Base-by-base conservation (phyloP, 2,113 vertebrate species). In the Isichthys henryi region DNA sequence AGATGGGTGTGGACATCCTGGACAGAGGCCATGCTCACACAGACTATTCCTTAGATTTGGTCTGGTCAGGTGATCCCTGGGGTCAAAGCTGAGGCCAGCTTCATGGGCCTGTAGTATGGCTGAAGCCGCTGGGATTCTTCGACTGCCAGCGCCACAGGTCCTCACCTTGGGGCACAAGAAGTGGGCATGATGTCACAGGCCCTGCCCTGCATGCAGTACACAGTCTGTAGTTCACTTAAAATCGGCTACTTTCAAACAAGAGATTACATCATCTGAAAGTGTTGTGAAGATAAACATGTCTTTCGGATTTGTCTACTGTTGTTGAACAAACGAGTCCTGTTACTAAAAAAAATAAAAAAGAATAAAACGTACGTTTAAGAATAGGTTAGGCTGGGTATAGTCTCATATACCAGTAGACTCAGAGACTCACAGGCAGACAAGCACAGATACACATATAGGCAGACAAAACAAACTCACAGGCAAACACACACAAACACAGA, bases 81-180 rank as follows among this genome's bases (percentile, higher is more conserved):
- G 74, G 49, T 89, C 46, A 43, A 52, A n/a, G 50, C 50, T 52
- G 31, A 6, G 27, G 21, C 4, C 50, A 85, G 88, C 13, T 88
- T 92, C 87, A 94, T 93, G 94, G 94, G 77, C 91, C 94, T 0
- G 90, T n/a, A 11, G 80, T 45, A 70, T 91, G 92, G 7, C 95
- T 94, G 93, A 98, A 99, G 80, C 98, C 98, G 0, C 91, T 95
- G 80, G 98, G 98, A 89, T 99, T 99, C 94, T 95, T 96, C 90
- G 96, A 96, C 94, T 99, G 98, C 98, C 98, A 99, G 50, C 97
- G 96, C 98, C 98, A 99, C 48, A 99, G 93, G 92, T 99, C 98
- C 92, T 98, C 97, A 92, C 98, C 98, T 99, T 52, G 8, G 90
- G 39, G 39, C n/a, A 91, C 0, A 21, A 9, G 35, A 53, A 89